A percentile compares a stretch with the other conserved stretches of the same genome.
These are phyloP conservation scores for Sebastes trivittatus DNA, from an alignment of 2,797 vertebrate species.

Conservation along the genomic window DNA sequence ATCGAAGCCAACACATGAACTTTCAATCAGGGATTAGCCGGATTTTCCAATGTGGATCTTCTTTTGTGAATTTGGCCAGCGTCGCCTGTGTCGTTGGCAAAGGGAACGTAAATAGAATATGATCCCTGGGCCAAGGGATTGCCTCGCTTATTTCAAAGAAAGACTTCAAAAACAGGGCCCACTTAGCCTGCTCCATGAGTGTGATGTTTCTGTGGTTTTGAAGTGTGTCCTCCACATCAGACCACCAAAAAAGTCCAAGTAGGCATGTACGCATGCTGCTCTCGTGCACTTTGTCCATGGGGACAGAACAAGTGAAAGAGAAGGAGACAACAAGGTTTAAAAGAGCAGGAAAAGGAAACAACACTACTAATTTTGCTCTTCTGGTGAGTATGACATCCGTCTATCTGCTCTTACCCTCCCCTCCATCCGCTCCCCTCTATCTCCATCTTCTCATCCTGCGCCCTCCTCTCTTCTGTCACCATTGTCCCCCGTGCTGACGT, in stretches of 20 bases:
- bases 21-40: constrained; percentile 91
- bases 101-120: constrained; percentile 88
- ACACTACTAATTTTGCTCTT: constrained; percentile 10
- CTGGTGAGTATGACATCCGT: constrained; percentile 51
- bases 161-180: constrained; percentile 83
- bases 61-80: constrained; percentile 90
- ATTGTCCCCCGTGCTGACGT: constrained; percentile 76
- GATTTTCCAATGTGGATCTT: constrained; percentile 91
- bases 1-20: constrained; percentile 89
- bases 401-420: constrained; percentile 44
- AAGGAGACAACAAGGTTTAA: constrained; percentile 3
- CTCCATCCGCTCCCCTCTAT: constrained; percentile 46
- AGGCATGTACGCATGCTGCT: constrained; percentile 55
- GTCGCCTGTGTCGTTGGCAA: constrained; percentile 87
- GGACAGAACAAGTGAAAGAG: constrained; percentile 50
- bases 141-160: constrained; percentile 88
- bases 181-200: constrained; percentile 80
- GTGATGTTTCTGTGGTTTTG: constrained; percentile 78
- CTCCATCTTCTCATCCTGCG: constrained; percentile 64
- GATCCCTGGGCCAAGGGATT: constrained; percentile 88
- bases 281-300: constrained; percentile 62
- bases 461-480: constrained; percentile 61
- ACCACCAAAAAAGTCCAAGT: constrained; percentile 80
- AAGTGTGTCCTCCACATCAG: constrained; percentile 76
- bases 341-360: constrained; percentile 24